phyloP scores from a whole-genome alignment of 2,888 invertebrate genomes.

The Leucania comma region DNA sequence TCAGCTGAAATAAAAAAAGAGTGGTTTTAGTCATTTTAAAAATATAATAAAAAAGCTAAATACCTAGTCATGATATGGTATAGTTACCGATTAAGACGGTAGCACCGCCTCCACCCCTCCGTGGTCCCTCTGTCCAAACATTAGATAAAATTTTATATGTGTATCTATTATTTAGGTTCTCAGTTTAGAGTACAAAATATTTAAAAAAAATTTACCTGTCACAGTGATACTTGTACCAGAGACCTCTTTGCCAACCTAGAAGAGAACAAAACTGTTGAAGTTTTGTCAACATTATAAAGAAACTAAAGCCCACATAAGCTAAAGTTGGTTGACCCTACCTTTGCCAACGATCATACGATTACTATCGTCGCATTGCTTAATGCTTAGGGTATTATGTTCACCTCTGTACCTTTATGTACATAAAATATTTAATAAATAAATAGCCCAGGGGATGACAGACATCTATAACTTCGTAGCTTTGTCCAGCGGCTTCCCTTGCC shows the following conservation, averaged over 20 bases:
- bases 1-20: constrained; percentile 73
- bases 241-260: constrained; percentile 26
- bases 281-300: neutral
- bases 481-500: neutral
- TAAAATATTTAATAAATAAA: no score
- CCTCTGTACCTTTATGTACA: no score
- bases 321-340: neutral
- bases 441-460: neutral
- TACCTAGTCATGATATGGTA: neutral
- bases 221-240: constrained; percentile 40
- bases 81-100: constrained; percentile 76
- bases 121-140: constrained; percentile 32
- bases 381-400: no score
- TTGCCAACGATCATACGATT: no score
- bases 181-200: neutral
- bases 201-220: constrained; percentile 32
- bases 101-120: constrained; percentile 40
- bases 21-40: neutral
- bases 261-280: constrained; percentile 8
- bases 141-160: neutral
- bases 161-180: no score
- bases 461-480: neutral
- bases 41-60: no score
- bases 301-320: neutral
- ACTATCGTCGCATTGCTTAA: no score